A percentile compares a stretch with the other conserved stretches of the same genome.
These are phyloP conservation scores for Solenopsis fugax DNA, from an alignment of 1,140 invertebrate genomes.

Conservation along the genomic window DNA sequence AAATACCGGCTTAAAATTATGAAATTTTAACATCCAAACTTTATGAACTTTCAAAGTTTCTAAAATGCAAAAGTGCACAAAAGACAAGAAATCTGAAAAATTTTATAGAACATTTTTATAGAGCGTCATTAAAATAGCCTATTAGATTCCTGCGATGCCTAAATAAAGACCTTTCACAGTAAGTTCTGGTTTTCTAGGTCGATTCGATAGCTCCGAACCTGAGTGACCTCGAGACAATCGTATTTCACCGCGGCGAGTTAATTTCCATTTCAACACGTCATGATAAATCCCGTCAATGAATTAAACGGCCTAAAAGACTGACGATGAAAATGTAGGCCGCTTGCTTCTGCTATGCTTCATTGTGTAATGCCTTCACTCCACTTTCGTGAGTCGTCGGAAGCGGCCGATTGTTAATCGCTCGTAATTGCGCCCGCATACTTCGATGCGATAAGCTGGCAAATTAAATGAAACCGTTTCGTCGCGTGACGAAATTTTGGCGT, in stretches of 20 bases:
- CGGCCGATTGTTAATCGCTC: constrained; percentile 47
- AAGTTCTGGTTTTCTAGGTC: neutral
- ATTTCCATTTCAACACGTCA: constrained; percentile 56
- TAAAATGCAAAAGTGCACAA: neutral
- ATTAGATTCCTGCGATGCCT: no score
- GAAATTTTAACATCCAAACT: neutral
- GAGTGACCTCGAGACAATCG: constrained; percentile 14
- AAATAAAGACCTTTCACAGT: neutral
- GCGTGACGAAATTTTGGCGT: constrained; percentile 47
- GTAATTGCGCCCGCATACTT: constrained; percentile 51
- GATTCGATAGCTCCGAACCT: constrained; percentile 23
- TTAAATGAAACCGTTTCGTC: constrained; percentile 33
- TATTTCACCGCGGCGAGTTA: constrained; percentile 22
- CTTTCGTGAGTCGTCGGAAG: neutral
- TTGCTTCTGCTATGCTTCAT: neutral
- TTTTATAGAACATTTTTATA: neutral
- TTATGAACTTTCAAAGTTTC: neutral
- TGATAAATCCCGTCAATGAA: constrained; percentile 51
- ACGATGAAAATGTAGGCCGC: constrained; percentile 53
- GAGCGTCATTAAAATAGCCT: neutral
- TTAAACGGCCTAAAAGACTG: constrained; percentile 43
- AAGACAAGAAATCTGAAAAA: neutral
- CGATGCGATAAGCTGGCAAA: constrained; percentile 8
- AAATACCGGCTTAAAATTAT: neutral
- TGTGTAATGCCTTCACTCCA: constrained; percentile 7